Conservation (phyloP, 2,113 vertebrate species). For the Mungos mungo region DNA sequence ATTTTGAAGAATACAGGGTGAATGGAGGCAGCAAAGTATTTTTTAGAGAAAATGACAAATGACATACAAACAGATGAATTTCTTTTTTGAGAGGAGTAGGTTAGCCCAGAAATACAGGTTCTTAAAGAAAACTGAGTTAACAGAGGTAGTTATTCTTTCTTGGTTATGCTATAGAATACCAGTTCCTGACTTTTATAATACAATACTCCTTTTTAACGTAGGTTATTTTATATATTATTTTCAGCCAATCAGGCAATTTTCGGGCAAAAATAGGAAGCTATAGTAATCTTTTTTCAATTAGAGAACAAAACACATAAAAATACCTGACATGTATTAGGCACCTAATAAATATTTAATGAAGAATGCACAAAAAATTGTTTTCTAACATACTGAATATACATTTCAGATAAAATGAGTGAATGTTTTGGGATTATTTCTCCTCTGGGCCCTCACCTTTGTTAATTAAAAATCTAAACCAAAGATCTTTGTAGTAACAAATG, state of each 20-base stretch:
- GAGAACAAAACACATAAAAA: neutral
- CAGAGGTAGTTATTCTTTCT: neutral
- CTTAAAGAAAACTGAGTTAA: neutral
- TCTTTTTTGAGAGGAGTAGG: neutral
- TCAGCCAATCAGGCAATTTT: neutral
- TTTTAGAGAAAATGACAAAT: neutral
- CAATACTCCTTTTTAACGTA: neutral
- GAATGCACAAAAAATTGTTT: slow-evolving; percentile 36
- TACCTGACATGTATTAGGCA: neutral
- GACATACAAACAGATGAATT: neutral
- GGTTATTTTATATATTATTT: slow-evolving; percentile 7
- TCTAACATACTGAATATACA: neutral
- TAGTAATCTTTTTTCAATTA: slow-evolving; percentile 7
- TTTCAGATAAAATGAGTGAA: slow-evolving; percentile 53
- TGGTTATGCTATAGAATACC: neutral
- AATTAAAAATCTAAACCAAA: slow-evolving; percentile 43
- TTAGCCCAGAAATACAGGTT: neutral
- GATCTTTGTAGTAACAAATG: slow-evolving; percentile 22
- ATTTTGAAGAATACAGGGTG: neutral
- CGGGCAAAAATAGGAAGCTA: neutral
- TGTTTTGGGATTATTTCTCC: slow-evolving; percentile 45
- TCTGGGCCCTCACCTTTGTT: neutral
- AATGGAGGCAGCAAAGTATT: neutral
- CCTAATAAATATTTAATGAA: slow-evolving; percentile 30
- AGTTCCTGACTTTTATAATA: slow-evolving; percentile 4